Conservation (phyloP, 2,113 vertebrate genomes). For the Nyctibius bracteatus region DNA sequence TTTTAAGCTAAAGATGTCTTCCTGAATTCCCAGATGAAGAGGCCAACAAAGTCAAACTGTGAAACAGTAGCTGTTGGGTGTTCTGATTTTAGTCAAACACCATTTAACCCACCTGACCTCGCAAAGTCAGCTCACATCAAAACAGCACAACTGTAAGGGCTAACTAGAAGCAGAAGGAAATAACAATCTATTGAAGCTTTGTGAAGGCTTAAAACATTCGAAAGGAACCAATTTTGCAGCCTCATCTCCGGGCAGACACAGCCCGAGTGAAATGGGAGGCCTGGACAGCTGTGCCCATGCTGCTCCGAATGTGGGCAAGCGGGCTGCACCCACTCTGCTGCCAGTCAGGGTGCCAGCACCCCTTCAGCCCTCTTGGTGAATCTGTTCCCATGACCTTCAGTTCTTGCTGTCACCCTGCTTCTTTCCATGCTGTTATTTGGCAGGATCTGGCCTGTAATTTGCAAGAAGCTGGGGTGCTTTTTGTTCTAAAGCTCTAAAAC, state of each 20-base stretch:
- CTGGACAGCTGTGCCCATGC: accelerated
- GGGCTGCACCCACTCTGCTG: accelerated
- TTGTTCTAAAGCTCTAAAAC: background rate
- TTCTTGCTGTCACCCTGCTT: background rate
- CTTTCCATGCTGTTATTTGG: background rate
- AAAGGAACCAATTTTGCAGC: background rate
- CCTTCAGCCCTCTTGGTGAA: background rate
- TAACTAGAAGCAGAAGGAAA: conserved; percentile 48
- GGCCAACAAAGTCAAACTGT: conserved; percentile 43
- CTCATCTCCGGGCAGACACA: background rate
- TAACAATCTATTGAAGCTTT: background rate
- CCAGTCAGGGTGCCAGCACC: background rate
- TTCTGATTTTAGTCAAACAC: conserved; percentile 85
- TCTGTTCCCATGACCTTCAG: background rate
- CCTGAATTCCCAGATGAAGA: conserved; percentile 69
- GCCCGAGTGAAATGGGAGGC: accelerated
- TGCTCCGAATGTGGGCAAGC: accelerated
- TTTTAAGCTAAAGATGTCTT: conserved; percentile 10
- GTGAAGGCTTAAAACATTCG: background rate
- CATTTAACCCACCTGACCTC: conserved; percentile 80
- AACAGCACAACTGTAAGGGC: background rate
- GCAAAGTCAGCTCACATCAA: conserved; percentile 73
- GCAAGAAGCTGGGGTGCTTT: background rate
- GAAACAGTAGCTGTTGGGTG: conserved; percentile 71
- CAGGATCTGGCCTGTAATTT: background rate